Percentiles rank a stretch among this genome's conserved stretches.
These are phyloP conservation scores for Catamblyrhynchus diadema DNA, from an alignment of 2,797 vertebrate genomes.

Conservation along the genomic window DNA sequence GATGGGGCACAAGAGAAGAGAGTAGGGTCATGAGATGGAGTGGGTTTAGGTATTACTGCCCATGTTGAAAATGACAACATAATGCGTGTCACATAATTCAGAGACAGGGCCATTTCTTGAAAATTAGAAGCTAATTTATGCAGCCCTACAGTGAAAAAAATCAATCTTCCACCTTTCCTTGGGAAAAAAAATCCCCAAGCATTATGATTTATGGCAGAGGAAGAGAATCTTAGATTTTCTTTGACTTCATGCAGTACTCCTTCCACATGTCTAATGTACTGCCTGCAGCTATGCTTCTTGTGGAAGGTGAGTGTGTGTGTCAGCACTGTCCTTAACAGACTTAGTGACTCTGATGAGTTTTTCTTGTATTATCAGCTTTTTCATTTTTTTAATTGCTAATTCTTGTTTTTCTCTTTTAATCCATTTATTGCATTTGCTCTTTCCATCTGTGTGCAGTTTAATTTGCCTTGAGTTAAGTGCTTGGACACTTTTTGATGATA, in stretches of 20 bases:
- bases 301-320: background rate
- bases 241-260: conserved; percentile 22
- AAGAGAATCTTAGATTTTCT: conserved; percentile 45
- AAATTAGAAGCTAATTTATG: conserved; percentile 50
- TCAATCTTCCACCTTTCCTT: conserved; percentile 25
- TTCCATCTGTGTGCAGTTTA: background rate
- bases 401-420: background rate
- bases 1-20: background rate
- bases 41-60: background rate
- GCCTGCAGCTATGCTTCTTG: background rate
- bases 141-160: conserved; percentile 17
- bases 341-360: background rate
- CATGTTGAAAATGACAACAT: conserved; percentile 9
- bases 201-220: conserved; percentile 60
- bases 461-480: conserved; percentile 10
- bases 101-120: conserved; percentile 20
- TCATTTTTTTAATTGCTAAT: background rate
- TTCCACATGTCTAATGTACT: conserved; percentile 9
- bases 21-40: background rate
- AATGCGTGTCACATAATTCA: background rate
- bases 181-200: background rate
- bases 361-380: background rate
- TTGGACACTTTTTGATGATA: background rate
- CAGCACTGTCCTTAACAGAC: background rate
- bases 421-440: background rate